A percentile compares a stretch with the other conserved stretches of the same genome.
phyloP scores from a whole-genome alignment of 1,140 invertebrate genomes.

The Drosophila funebris region DNA sequence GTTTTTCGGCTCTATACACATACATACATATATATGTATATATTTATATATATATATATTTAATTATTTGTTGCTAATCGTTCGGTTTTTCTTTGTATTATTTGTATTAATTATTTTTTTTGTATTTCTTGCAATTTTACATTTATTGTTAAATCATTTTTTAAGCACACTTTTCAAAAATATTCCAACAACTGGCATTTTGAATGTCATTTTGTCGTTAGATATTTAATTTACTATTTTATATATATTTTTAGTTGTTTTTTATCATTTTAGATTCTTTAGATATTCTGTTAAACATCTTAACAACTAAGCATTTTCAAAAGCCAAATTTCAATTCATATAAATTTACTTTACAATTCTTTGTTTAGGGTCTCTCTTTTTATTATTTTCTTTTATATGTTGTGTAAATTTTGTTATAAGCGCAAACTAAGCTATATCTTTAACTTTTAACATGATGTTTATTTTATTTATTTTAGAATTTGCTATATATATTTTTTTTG shows the following conservation, averaged over 20 bases:
- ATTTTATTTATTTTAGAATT: constrained; percentile 46
- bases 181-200: constrained; percentile 71
- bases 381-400: constrained; percentile 29
- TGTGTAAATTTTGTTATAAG: constrained; percentile 64
- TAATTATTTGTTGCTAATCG: constrained; percentile 41
- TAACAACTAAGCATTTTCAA: constrained; percentile 43
- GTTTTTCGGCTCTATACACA: constrained; percentile 76
- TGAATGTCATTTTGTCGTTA: constrained; percentile 55
- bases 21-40: constrained; percentile 50
- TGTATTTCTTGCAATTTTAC: constrained; percentile 21
- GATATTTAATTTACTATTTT: constrained; percentile 36
- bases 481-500: constrained; percentile 32
- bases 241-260: no score
- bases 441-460: constrained; percentile 39
- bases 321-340: constrained; percentile 55
- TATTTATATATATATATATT: constrained; percentile 56
- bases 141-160: constrained; percentile 50
- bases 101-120: constrained; percentile 30
- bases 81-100: constrained; percentile 45
- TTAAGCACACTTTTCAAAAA: constrained; percentile 76
- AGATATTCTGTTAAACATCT: constrained; percentile 59
- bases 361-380: constrained; percentile 17
- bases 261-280: constrained; percentile 38
- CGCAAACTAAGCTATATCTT: constrained; percentile 60
- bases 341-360: constrained; percentile 31